Evolutionary conservation across 2,888 invertebrate genomes (phyloP).

Genomic region (Octonoba sinensis): DNA sequence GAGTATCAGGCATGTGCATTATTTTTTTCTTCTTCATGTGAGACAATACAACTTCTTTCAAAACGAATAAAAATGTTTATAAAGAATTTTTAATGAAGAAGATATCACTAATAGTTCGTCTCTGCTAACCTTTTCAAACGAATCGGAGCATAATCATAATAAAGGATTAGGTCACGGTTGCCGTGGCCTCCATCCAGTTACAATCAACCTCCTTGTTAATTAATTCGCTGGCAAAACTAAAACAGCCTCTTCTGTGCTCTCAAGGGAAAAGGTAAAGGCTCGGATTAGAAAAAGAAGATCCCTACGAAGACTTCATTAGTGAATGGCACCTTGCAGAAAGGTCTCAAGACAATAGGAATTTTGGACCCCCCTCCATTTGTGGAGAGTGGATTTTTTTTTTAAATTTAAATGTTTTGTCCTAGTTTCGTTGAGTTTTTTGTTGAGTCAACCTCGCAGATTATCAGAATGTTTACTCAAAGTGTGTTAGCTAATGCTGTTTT

Average conservation of each 20-base stretch:
- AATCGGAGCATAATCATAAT: constrained; percentile 8
- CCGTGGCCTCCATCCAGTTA: constrained; percentile 12
- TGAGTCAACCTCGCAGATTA: too few species aligned
- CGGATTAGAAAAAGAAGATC: constrained; percentile 35
- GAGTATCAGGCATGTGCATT: background rate
- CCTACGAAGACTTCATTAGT: constrained; percentile 41
- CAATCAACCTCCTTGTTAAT: constrained; percentile 42
- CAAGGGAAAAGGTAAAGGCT: constrained; percentile 21
- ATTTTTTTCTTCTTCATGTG: background rate
- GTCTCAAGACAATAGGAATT: constrained; percentile 16
- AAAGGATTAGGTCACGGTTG: constrained; percentile 6
- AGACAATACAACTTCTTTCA: background rate
- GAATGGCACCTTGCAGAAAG: constrained; percentile 21
- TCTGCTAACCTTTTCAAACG: constrained; percentile 5
- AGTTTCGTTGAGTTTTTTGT: background rate
- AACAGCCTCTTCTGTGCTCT: constrained; percentile 15
- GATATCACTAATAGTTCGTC: constrained; percentile 1
- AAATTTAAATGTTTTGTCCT: background rate
- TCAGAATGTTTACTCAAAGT: too few species aligned
- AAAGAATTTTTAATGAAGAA: constrained; percentile 15
- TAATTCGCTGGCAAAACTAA: constrained; percentile 41
- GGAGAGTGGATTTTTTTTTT: too few species aligned
- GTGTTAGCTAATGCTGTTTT: too few species aligned
- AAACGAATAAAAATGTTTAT: background rate
- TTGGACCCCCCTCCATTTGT: background rate